Base-by-base conservation (phyloP, 2,113 vertebrate species). In the Pygoscelis adeliae region DNA sequence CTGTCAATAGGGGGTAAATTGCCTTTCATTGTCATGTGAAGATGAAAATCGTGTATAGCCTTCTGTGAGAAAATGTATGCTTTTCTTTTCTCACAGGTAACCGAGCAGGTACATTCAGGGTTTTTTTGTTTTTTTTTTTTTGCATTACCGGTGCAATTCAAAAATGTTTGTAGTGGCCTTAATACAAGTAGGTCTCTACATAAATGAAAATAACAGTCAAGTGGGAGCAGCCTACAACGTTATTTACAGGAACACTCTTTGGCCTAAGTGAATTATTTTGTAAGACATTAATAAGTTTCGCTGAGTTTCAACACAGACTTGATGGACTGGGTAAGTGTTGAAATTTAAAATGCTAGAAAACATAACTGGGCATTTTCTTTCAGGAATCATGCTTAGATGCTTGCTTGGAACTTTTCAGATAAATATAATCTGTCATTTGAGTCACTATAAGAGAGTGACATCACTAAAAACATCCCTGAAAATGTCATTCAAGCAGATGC, bases 81-180 rank as follows among this genome's bases (percentile, higher is more conserved):
- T 32, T 42, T 42, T 42, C 14, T 42, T 42, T 42, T 42, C 42
- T 42, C 15, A 3, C 42, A 42, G 42, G 42, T 42, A 42, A 42
- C 6, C 0, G 0, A 76, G 10, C 11, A 55, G 1, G 13, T 16
- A 2, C 4, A 32, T 65, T 61, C 26, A 67, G 15, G 9, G 27
- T 19, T 27, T 63, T 47, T 9, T 59, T 58, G 36, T 30, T 22
- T 70, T 47, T 9, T 67, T 58, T 46, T 36, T 36, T 63, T 80
- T 81, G 2, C 4, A 23, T 56, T 80, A 25, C 7, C 3, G 40
- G 3, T 52, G 12, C 6, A 70, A 34, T 65, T 93, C 0, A 8
- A 34, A 80, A 87, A 15, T 61, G 10, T 52, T 90, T 84, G 5
- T 34, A 52, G 34, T 70, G 13, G 63, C 16, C 25, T 83, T 63